Base-by-base conservation (phyloP, 2,888 invertebrate genomes). In the Tipula confusa region DNA sequence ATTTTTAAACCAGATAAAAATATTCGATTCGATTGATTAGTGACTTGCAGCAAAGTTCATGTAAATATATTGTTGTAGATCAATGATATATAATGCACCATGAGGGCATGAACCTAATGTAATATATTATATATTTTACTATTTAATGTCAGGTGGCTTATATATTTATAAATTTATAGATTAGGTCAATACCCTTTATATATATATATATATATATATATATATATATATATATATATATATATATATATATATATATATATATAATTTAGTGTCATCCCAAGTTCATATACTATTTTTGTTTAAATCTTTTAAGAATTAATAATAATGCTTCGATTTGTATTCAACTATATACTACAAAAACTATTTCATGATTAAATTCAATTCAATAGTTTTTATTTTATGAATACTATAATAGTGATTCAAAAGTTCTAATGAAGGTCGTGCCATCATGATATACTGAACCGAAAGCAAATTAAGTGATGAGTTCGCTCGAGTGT, bases 361-460 rank as follows among this genome's bases (percentile, higher is more conserved):
- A 15, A 43, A 43, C 15, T 43, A 43, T 43, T 3, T 43, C 15
- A 43, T 43, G 43, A 43, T 43, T 15, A 43, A 43, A 43, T 15
- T 18, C 43, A 43, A 43, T 64, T 64, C 64, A 64, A 64, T 64
- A 24, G 64, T 24, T 24, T 64, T 1, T 33, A 9, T 1, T 64
- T 64, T 64, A 9, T 24, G 7, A 7, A 43, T 43, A 24, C 24
- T 64, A 9, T 43, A 43, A 43, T 43, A 24, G 64, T 24, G 64
- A 64, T 24, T 64, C 24, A 64, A 64, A n/a, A 64, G 64, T 64
- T 64, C 64, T 64, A 64, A 64, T 64, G 64, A 64, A 64, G 64
- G 64, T 64, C 64, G 64, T 64, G 24, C 24, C 64, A n/a, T n/a
- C n/a, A 64, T 64, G 64, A 64, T 64, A n/a, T n/a, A 64, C 64